Conservation (phyloP, 2,888 invertebrate genomes). For the Diarsia brunnea region DNA sequence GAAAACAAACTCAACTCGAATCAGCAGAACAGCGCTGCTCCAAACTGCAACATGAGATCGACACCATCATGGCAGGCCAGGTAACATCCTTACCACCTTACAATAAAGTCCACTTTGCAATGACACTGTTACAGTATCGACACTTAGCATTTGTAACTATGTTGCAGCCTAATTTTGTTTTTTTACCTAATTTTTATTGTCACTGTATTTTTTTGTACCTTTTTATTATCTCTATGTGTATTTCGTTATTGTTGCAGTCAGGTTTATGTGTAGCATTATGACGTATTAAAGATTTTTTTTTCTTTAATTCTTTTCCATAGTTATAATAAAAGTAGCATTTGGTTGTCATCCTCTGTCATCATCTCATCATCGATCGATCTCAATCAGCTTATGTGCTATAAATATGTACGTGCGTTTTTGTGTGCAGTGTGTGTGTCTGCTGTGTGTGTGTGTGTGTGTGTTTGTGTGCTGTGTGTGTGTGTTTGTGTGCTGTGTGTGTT, state of each 20-base stretch:
- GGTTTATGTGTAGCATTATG: slow-evolving; percentile 33
- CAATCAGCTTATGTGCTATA: no score
- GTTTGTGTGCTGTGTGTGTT: no score
- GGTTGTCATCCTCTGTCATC: background rate
- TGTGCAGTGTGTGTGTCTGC: no score
- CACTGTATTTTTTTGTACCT: slow-evolving; percentile 62
- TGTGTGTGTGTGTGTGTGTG: no score
- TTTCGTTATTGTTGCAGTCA: slow-evolving; percentile 64
- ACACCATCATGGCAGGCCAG: slow-evolving; percentile 84
- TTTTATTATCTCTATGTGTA: slow-evolving; percentile 61
- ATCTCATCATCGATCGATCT: no score
- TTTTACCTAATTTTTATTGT: slow-evolving; percentile 46
- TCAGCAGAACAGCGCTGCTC: slow-evolving; percentile 85
- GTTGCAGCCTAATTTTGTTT: slow-evolving; percentile 68
- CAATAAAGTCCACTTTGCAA: slow-evolving; percentile 49
- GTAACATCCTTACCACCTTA: slow-evolving; percentile 68
- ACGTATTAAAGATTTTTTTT: no score
- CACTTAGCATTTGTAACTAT: slow-evolving; percentile 70
- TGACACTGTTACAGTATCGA: slow-evolving; percentile 48
- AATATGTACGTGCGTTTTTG: no score
- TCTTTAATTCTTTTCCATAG: no score
- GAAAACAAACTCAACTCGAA: slow-evolving; percentile 86
- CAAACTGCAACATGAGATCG: slow-evolving; percentile 85
- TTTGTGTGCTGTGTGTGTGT: no score
- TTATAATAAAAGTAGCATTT: background rate